Conservation (phyloP, 1,140 invertebrate species). For the Gonioctena quinquepunctata region DNA sequence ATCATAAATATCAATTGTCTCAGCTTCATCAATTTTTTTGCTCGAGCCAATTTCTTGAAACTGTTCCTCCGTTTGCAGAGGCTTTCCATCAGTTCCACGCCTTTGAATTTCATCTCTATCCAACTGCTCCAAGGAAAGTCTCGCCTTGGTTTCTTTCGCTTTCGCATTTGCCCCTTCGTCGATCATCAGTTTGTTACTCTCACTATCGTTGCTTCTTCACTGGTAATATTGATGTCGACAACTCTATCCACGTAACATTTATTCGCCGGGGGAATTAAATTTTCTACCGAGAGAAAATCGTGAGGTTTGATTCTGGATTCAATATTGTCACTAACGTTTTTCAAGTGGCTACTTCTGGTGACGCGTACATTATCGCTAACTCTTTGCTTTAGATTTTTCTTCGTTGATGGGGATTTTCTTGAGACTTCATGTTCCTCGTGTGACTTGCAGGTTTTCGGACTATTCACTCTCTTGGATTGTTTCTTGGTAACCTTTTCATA, state of each 20-base stretch:
- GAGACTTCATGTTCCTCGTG: too few species aligned
- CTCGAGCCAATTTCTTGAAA: background rate
- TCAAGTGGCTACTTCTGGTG: background rate
- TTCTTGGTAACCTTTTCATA: too few species aligned
- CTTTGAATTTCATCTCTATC: too few species aligned
- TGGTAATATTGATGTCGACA: background rate
- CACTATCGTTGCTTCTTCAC: slow-evolving; percentile 16
- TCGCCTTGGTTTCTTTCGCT: background rate
- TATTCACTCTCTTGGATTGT: too few species aligned
- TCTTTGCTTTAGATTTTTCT: background rate
- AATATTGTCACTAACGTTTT: background rate
- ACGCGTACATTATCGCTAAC: background rate
- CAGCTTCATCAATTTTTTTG: background rate
- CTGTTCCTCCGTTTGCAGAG: background rate
- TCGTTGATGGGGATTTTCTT: background rate
- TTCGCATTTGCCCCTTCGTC: background rate
- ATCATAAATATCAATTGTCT: background rate
- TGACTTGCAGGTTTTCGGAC: too few species aligned
- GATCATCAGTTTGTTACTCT: slow-evolving; percentile 5
- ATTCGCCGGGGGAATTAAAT: background rate
- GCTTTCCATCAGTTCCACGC: background rate
- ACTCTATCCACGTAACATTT: background rate
- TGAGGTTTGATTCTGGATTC: background rate
- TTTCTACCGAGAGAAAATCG: background rate
- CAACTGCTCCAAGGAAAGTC: too few species aligned